These are phyloP conservation scores for Psilopsiagon aymara DNA, from an alignment of 2,113 vertebrate species.

Conservation along the genomic window DNA sequence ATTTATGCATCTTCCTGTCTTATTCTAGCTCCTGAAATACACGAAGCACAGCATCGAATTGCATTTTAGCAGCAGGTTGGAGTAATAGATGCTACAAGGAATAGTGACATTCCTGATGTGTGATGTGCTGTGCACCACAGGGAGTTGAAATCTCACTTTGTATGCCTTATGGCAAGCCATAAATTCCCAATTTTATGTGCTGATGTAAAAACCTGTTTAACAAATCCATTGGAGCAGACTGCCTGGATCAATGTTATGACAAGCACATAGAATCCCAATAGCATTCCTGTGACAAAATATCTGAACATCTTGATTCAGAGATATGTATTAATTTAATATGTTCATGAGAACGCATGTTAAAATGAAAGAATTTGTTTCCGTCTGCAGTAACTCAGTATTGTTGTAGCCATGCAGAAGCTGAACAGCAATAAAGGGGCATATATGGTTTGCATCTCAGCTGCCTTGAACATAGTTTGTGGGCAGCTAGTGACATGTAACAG, in stretches of 20 bases:
- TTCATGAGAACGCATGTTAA: neutral
- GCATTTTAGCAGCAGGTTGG: constrained; percentile 66
- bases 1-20: constrained; percentile 22
- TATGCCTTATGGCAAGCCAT: constrained; percentile 59
- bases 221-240: constrained; percentile 51
- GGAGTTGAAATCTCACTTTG: constrained; percentile 57
- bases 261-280: constrained; percentile 6
- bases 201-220: constrained; percentile 64
- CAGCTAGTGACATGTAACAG: neutral
- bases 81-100: constrained; percentile 54
- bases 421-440: neutral
- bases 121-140: constrained; percentile 29
- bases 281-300: constrained; percentile 1
- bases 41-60: constrained; percentile 43
- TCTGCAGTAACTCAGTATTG: neutral
- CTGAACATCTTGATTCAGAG: neutral
- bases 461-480: neutral
- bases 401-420: neutral
- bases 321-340: neutral
- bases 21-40: constrained; percentile 6
- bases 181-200: constrained; percentile 61
- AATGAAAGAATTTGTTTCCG: neutral
- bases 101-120: constrained; percentile 35
- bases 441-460: neutral
- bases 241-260: constrained; percentile 65